phyloP scores from a whole-genome alignment of 2,888 invertebrate species.

The Flexamia atlantica region DNA sequence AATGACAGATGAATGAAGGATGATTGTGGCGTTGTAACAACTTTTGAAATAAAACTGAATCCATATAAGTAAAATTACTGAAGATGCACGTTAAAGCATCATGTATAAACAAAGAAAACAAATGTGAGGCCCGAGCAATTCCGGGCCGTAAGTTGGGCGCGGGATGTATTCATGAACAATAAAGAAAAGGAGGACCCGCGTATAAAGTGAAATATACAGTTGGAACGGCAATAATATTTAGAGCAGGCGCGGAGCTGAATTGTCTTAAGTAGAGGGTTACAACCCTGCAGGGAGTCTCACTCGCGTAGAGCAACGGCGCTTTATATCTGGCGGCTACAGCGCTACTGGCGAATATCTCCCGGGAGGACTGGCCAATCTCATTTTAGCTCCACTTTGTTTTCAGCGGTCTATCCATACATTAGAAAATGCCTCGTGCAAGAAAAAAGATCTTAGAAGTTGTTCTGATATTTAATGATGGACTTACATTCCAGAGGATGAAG shows the following conservation, averaged over 20 bases:
- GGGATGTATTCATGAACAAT: slow-evolving; percentile 29
- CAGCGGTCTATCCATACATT: no score
- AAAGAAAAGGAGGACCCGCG: slow-evolving; percentile 3
- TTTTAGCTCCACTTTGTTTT: background rate
- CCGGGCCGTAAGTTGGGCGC: background rate
- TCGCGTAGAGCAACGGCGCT: background rate
- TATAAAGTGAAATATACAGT: slow-evolving; percentile 39
- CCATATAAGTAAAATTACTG: no score
- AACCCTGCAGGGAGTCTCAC: background rate
- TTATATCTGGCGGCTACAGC: background rate
- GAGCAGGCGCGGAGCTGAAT: slow-evolving; percentile 4
- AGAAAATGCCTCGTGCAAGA: background rate
- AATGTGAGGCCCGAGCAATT: background rate
- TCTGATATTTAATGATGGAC: no score
- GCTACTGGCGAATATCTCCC: slow-evolving; percentile 14
- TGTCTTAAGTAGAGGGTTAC: slow-evolving; percentile 27
- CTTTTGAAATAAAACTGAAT: no score
- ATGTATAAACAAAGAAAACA: background rate
- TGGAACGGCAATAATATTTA: slow-evolving; percentile 38
- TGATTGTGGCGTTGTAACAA: no score
- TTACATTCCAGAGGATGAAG: no score
- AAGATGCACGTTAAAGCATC: no score
- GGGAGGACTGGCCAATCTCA: slow-evolving; percentile 7
- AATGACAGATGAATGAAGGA: no score
- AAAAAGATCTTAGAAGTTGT: no score